phyloP scores from a whole-genome alignment of 2,113 vertebrate species.

The Acanthochromis polyacanthus region DNA sequence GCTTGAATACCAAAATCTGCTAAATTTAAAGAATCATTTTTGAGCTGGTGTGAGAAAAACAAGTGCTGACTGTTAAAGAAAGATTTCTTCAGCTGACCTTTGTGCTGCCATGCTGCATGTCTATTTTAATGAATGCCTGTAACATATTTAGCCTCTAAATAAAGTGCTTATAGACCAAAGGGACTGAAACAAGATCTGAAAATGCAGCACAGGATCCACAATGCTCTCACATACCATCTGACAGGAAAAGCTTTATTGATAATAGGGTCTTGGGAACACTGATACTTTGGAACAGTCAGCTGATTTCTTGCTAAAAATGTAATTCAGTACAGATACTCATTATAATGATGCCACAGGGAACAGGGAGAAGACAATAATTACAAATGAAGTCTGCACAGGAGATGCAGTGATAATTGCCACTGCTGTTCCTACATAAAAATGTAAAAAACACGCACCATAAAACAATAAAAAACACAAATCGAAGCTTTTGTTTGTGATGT shows the following conservation, averaged over 20 bases:
- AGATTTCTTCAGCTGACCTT: background rate
- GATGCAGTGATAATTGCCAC: conserved; percentile 35
- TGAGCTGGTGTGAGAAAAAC: background rate
- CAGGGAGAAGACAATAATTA: background rate
- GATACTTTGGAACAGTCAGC: conserved; percentile 62
- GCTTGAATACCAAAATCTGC: background rate
- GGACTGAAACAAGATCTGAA: conserved; percentile 64
- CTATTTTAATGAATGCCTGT: background rate
- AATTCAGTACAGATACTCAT: conserved; percentile 36
- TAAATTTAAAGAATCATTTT: background rate
- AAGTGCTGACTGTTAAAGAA: background rate
- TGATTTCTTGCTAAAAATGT: conserved; percentile 51
- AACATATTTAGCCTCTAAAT: conserved; percentile 38
- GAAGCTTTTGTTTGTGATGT: background rate
- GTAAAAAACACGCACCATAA: too few species aligned
- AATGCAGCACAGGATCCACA: conserved; percentile 30
- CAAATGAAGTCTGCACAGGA: conserved; percentile 15
- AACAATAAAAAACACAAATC: background rate
- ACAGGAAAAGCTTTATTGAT: conserved; percentile 66
- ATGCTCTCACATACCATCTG: conserved; percentile 31
- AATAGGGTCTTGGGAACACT: conserved; percentile 45
- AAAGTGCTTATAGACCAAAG: conserved; percentile 45
- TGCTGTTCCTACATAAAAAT: background rate
- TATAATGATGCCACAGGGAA: conserved; percentile 10
- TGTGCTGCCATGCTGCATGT: background rate